Base-by-base conservation (phyloP, 2,797 vertebrate species). In the Micropoecilia bifurca region DNA sequence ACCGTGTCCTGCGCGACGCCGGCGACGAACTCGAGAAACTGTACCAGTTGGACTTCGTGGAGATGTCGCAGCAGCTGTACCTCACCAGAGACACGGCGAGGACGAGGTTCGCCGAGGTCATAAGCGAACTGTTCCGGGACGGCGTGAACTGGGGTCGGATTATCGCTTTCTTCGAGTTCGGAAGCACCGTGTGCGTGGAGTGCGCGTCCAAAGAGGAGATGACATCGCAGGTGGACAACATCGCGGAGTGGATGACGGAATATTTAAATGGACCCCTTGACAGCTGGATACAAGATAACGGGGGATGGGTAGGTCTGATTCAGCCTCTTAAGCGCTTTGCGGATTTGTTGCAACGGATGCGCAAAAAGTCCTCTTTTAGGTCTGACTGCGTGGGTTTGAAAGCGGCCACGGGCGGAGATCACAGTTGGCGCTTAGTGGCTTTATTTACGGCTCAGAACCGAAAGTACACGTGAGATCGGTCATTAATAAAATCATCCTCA, bases 121-220 rank as follows among this genome's bases (percentile, higher is more conserved):
- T 98, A 83, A 97, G 99, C 89, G 98, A 99, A 94, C 97, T 99
- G 90, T 99, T 99, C 95, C 97, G 97, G 93, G 98, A 99, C 22
- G 99, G 98, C 6, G 97, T 99, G 82, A 99, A 99, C 95, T 99
- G 99, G 99, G 99, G 99, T 79, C 96, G 99, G 83, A 98, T 99
- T 63, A 97, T 99, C 90, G 99, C 99, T 73, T 99, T 99, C 96
- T 98, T 99, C 80, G 99, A 99, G 95, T 99, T 99, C 50, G 99
- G 99, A 7, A 97, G 98, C 7, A 97, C 97, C 46, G 96, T 99
- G 96, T 99, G 98, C 25, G 97, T 96, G 88, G 98, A 99, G 94
- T 98, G 98, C 87, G 97, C 96, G 90, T 96, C 97, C 90, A 96
- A 97, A 85, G 97, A 97, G 89, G 98, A 98, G 93, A 97, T 99